Base-by-base conservation (phyloP, 2,888 invertebrate species). In the Ferdinandea cuprea region DNA sequence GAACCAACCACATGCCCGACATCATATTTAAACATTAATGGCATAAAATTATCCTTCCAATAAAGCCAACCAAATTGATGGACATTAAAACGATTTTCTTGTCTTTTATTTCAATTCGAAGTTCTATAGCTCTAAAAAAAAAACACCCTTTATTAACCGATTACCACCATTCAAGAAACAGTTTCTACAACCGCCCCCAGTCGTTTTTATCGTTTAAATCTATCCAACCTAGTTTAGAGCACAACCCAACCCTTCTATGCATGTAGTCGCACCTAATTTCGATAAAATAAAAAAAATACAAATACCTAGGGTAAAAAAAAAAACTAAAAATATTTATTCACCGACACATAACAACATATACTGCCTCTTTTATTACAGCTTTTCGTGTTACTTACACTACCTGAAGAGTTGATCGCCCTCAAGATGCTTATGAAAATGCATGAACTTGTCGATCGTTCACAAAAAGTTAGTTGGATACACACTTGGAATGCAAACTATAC, bases 281-380 rank as follows among this genome's bases (percentile, higher is more conserved):
- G 30, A 50, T n/a, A n/a, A n/a, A n/a, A n/a, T n/a, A n/a, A n/a
- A 19, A 32, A 52, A 35, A 32, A 17, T 32, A n/a, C n/a, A n/a
- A n/a, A n/a, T n/a, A n/a, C n/a, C n/a, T n/a, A 56, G 21, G 37
- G n/a, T 30, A 52, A 13, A 13, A 44, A 17, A 35, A 54, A 25
- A 25, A 19, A 54, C n/a, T 30, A 40, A 58, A 48, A 69, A 59
- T 42, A 28, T 44, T 52, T 42, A 50, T 44, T 72, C 54, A 73
- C 7, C 63, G 54, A 63, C 54, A 66, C 48, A 74, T 74, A 74
- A 74, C 73, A 74, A 65, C 73, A 74, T 61, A 72, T 58, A 65
- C 48, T 58, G 73, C 73, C 65, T 73, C 73, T 74, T 58, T 74
- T 65, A 74, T 74, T 74, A 17, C 73, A 74, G 73, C 73, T 66